A percentile compares a stretch with the other conserved stretches of the same genome.
phyloP scores from a whole-genome alignment of 2,113 vertebrate species.

The Aleadryas rufinucha region DNA sequence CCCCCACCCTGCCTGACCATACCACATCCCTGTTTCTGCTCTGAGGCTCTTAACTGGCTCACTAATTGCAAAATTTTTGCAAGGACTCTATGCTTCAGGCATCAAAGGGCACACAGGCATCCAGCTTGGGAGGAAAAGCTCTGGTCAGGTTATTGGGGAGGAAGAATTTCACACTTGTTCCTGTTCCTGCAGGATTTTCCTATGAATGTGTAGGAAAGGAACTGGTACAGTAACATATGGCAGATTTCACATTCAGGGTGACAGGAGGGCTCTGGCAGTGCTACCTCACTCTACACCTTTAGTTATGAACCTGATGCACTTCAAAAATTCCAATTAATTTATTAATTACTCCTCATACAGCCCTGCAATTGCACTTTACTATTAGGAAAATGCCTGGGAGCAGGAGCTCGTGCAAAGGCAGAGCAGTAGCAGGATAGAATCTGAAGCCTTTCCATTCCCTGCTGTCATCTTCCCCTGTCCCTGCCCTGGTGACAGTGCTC shows the following conservation, averaged over 20 bases:
- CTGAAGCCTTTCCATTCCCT: not conserved
- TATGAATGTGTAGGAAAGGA: not conserved
- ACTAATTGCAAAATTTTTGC: constrained; percentile 25
- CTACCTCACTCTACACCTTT: not conserved
- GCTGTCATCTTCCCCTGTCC: not conserved
- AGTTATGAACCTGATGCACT: not conserved
- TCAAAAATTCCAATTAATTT: not conserved
- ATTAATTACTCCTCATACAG: not conserved
- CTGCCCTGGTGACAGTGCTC: not conserved
- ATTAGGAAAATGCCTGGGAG: not conserved
- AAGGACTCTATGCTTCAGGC: not conserved
- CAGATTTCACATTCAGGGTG: not conserved
- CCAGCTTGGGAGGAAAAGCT: constrained; percentile 26
- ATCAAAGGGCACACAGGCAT: constrained; percentile 20
- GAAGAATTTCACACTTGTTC: constrained; percentile 22
- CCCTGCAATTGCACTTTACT: rapidly evolving
- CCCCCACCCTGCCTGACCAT: not conserved
- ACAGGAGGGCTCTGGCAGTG: not conserved
- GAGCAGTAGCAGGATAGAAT: not conserved
- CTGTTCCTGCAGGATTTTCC: constrained; percentile 9
- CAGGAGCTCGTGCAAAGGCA: not conserved
- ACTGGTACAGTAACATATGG: not conserved
- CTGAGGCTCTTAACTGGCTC: not conserved
- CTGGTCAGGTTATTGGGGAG: constrained; percentile 20
- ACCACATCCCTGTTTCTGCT: not conserved